Conservation (phyloP, 2,797 vertebrate genomes). For the Danio kyathit region DNA sequence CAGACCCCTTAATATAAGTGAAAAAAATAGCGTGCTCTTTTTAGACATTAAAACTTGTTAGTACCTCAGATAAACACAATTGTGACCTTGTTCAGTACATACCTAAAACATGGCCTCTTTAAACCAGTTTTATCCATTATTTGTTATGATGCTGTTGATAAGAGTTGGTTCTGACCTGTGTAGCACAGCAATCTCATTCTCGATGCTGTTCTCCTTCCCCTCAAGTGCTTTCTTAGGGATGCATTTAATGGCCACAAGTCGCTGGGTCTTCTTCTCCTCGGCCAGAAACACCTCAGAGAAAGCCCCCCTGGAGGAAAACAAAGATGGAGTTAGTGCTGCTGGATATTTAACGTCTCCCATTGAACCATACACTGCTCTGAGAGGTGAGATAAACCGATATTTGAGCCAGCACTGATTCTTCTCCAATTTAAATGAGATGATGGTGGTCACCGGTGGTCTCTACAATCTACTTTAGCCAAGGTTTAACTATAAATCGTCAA, state of each 20-base stretch:
- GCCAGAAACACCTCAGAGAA: conserved; percentile 97
- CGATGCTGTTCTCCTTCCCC: conserved; percentile 95
- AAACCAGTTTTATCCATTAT: too few relatives aligned
- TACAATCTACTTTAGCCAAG: not conserved
- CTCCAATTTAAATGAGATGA: not conserved
- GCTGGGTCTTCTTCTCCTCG: conserved; percentile 90
- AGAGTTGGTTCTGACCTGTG: conserved; percentile 83
- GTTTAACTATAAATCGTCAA: too few relatives aligned
- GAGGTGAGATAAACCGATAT: not conserved
- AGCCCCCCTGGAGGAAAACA: conserved; percentile 80
- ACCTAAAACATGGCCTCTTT: too few relatives aligned
- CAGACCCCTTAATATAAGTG: too few relatives aligned
- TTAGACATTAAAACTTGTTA: too few relatives aligned
- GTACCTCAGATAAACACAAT: too few relatives aligned
- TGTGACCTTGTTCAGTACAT: too few relatives aligned
- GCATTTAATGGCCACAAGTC: conserved; percentile 96
- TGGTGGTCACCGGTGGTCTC: not conserved
- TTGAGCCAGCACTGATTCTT: not conserved
- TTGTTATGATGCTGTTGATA: too few relatives aligned
- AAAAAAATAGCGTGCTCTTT: too few relatives aligned
- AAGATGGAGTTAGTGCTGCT: conserved; percentile 7
- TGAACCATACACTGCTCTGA: not conserved
- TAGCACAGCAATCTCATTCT: conserved; percentile 95
- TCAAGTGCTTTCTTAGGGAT: conserved; percentile 95
- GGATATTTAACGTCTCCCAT: not conserved